Evolutionary conservation across 1,140 invertebrate genomes (phyloP).

Genomic region (Brachionus calyciflorus): DNA sequence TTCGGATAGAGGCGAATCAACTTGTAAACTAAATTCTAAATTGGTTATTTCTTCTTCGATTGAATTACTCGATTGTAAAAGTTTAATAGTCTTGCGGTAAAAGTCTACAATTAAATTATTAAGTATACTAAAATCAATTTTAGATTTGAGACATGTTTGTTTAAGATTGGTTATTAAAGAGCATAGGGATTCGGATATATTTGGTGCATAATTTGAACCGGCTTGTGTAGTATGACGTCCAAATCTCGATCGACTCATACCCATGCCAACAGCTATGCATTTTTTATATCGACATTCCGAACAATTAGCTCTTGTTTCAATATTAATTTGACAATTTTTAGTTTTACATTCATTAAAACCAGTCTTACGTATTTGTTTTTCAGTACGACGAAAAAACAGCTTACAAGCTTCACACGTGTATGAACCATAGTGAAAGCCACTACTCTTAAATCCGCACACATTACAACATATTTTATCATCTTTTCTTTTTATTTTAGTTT

Average conservation of each 20-base stretch:
- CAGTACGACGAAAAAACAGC: constrained; percentile 31
- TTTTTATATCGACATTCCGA: constrained; percentile 40
- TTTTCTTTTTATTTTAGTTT: constrained; percentile 33
- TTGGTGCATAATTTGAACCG: neutral
- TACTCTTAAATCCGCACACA: constrained; percentile 38
- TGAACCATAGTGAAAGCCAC: constrained; percentile 40
- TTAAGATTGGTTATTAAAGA: neutral
- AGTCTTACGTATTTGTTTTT: constrained; percentile 45
- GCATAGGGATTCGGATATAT: neutral
- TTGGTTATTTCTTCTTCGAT: neutral
- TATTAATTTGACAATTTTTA: constrained; percentile 43
- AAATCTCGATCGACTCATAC: constrained; percentile 6
- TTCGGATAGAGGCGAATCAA: constrained; percentile 27
- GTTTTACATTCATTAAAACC: constrained; percentile 37
- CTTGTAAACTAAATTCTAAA: constrained; percentile 16
- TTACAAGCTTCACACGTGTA: constrained; percentile 42
- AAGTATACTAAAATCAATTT: neutral
- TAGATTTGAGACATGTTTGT: neutral
- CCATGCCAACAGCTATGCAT: constrained; percentile 43
- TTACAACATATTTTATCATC: constrained; percentile 46
- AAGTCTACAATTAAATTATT: constrained; percentile 20
- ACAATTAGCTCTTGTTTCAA: constrained; percentile 43
- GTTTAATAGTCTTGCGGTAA: neutral
- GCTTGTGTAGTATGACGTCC: constrained; percentile 13
- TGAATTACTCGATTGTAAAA: neutral